Percentiles rank a stretch among this genome's conserved stretches.
Conservation (phyloP, 2,888 invertebrate species). For the Aquatica leii region DNA sequence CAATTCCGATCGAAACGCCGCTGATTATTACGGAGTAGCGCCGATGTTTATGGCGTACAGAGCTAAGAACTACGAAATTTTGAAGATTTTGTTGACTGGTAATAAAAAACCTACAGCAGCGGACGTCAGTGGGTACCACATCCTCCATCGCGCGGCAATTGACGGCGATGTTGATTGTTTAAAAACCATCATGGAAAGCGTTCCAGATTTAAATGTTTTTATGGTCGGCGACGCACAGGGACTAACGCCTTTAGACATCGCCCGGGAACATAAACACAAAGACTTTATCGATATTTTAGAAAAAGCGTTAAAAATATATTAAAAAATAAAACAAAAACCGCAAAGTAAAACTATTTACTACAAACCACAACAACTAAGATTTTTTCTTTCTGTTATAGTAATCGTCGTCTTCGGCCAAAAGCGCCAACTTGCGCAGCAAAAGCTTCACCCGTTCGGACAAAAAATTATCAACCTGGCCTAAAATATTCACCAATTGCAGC, state of each 20-base stretch:
- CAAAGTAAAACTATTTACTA: too few relatives aligned
- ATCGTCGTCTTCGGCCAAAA: conserved; percentile 59
- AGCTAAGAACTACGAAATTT: conserved; percentile 17
- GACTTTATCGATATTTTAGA: conserved; percentile 16
- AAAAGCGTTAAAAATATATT: not conserved
- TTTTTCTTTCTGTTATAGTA: not conserved
- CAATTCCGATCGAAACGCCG: conserved; percentile 2
- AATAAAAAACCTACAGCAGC: conserved; percentile 17
- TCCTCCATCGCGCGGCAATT: conserved; percentile 20
- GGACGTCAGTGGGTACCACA: conserved; percentile 20
- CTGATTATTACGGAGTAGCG: conserved; percentile 21
- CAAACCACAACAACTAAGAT: not conserved
- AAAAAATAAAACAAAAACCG: too few relatives aligned
- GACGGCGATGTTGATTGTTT: conserved; percentile 23
- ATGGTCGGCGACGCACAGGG: conserved; percentile 27
- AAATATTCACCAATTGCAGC: conserved; percentile 62
- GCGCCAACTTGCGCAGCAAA: conserved; percentile 60
- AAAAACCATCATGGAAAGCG: conserved; percentile 11
- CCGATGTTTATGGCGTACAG: conserved; percentile 26
- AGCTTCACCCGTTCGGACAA: conserved; percentile 60
- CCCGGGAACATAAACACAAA: not conserved
- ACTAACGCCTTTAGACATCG: conserved; percentile 21
- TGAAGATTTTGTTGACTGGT: conserved; percentile 13
- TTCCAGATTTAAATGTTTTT: conserved; percentile 17
- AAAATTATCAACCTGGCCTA: conserved; percentile 64